A percentile compares a stretch with the other conserved stretches of the same genome.
These are phyloP conservation scores for Sebastes oblongus DNA, from an alignment of 2,797 vertebrate species.

Conservation along the genomic window DNA sequence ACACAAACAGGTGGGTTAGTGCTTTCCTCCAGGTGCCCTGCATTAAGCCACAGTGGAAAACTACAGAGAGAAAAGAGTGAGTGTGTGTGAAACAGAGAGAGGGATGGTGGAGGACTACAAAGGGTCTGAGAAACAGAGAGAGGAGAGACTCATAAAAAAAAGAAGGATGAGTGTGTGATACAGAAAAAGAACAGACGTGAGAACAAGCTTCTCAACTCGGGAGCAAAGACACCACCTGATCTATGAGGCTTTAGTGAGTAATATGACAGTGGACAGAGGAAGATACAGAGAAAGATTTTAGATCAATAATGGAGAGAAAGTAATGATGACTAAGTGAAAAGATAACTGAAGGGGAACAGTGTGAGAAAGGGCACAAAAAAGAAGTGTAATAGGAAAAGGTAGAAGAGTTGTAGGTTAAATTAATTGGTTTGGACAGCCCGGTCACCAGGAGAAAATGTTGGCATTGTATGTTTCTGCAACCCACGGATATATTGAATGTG, in stretches of 20 bases:
- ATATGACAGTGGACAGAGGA: background rate
- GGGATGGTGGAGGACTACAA: slow-evolving; percentile 35
- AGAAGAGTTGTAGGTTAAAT: background rate
- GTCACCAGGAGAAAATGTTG: background rate
- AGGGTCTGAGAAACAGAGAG: slow-evolving; percentile 32
- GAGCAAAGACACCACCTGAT: slow-evolving; percentile 15
- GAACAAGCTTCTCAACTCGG: slow-evolving; percentile 33
- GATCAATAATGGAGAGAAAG: background rate
- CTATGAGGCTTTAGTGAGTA: background rate
- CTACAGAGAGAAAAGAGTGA: slow-evolving; percentile 30
- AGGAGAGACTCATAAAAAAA: slow-evolving; percentile 24
- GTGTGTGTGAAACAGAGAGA: slow-evolving; percentile 14
- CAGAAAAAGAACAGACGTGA: slow-evolving; percentile 33
- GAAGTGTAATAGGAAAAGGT: background rate
- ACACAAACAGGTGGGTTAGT: slow-evolving; percentile 65
- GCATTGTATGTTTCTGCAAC: background rate
- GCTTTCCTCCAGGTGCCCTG: slow-evolving; percentile 68
- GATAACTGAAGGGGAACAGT: background rate
- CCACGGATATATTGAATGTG: accelerated
- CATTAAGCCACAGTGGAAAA: slow-evolving; percentile 70
- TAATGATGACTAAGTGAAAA: background rate
- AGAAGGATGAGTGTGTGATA: slow-evolving; percentile 36
- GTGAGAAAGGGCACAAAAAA: background rate
- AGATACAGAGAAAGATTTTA: background rate
- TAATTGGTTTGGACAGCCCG: background rate